A percentile compares a stretch with the other conserved stretches of the same genome.
These are phyloP conservation scores for Xiphophorus hellerii DNA, from an alignment of 2,113 vertebrate species.

Conservation along the genomic window DNA sequence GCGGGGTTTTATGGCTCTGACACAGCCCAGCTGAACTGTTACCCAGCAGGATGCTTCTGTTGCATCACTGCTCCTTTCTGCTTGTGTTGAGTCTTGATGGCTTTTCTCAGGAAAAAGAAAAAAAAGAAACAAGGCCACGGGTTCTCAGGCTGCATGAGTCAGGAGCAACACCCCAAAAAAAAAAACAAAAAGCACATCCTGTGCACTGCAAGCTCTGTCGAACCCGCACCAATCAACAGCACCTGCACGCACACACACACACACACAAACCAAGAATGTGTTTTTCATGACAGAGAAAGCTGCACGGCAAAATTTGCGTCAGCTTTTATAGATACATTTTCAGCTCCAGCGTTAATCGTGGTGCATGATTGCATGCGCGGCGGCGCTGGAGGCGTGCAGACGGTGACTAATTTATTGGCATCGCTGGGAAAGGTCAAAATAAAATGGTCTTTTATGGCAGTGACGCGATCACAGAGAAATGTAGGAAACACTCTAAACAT, in stretches of 20 bases:
- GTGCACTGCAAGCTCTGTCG: constrained; percentile 25
- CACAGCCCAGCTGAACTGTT: constrained; percentile 29
- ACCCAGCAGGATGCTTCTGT: constrained; percentile 17
- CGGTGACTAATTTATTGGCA: not conserved
- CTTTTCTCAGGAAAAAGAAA: constrained; percentile 12
- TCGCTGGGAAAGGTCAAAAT: not conserved
- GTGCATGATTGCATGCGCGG: too few relatives aligned
- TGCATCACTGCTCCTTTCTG: constrained; percentile 43
- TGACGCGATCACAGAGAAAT: too few relatives aligned
- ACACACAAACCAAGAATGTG: not conserved
- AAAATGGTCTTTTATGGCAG: too few relatives aligned
- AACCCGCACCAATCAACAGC: not conserved
- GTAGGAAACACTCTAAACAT: too few relatives aligned
- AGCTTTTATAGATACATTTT: not conserved
- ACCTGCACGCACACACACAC: not conserved
- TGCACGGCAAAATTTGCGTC: not conserved
- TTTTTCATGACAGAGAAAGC: not conserved
- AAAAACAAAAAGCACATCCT: constrained; percentile 18
- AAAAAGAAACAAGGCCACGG: not conserved
- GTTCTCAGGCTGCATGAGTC: constrained; percentile 25
- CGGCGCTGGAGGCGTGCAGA: not conserved
- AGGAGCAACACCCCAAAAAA: constrained; percentile 12
- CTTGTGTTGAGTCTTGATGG: constrained; percentile 1
- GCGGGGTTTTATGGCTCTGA: constrained; percentile 21
- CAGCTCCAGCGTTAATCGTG: not conserved